phyloP scores from a whole-genome alignment of 2,113 vertebrate genomes.

The human region GRCh38 chr7:96785001-96785500 shows the following conservation, averaged over 20 bases:
- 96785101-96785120: conserved; percentile 26
- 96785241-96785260: conserved; percentile 10
- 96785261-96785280: conserved; percentile 46
- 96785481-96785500: neutral
- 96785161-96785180: conserved; percentile 56
- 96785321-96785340: conserved; percentile 64
- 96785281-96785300: conserved; percentile 57
- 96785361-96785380: conserved; percentile 65
- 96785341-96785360: conserved; percentile 38
- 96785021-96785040: conserved; percentile 57
- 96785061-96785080: conserved; percentile 64
- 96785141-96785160: conserved; percentile 50
- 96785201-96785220: conserved; percentile 40
- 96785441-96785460: conserved; percentile 34
- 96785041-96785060: conserved; percentile 64
- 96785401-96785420: conserved; percentile 20
- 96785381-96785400: conserved; percentile 62
- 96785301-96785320: conserved; percentile 50
- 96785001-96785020: conserved; percentile 75
- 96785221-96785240: conserved; percentile 69
- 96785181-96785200: conserved; percentile 37
- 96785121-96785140: conserved; percentile 47
- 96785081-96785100: conserved; percentile 55
- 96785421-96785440: conserved; percentile 17
- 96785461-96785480: conserved; percentile 10